Evolutionary conservation across 2,888 invertebrate genomes (phyloP), one percentile per base, ranked within the genome.

Genomic region (Andrena bucephala): DNA sequence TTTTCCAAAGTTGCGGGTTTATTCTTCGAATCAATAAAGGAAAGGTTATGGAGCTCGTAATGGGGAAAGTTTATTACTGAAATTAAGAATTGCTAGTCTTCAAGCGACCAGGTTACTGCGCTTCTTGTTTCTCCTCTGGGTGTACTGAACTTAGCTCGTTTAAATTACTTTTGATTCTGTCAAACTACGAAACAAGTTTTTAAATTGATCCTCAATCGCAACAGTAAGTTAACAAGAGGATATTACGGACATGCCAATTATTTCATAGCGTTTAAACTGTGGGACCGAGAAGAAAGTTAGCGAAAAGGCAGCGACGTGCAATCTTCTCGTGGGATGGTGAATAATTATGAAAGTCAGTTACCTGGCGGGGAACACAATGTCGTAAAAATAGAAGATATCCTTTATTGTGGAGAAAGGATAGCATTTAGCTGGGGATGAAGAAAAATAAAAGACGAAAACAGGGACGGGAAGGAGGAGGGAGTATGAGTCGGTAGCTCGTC

Each of bases 21-120:
- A 70, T 73, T 80, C 81, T 81, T 87, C 89, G 87, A 88, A 90
- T 89, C 87, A 85, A 85, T 89, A 85, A 90, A 90, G 27, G 33
- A 7, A 27, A 42, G 42, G 36, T 70, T 36, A 29, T 42, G n/a
- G 36, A 57, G 27, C 59, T 36, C 69, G 69, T 59, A 59, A 59
- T 59, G 59, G 36, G 59, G n/a, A 42, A 29, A 70, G 10, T 70
- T 70, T 70, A 70, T 42, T 42, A 42, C 27, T n/a, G 69, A 13
- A 59, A 59, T 70, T 70, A 59, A 70, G 59, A 27, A 59, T 57
- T 29, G 57, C 59, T 6, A n/a, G 7, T 42, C 29, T 59, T 33
- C 16, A 10, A 42, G 8, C 13, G 24, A 10, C 31, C 8, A 7
- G n/a, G 24, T n/a, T 20, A 52, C n/a, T 8, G n/a, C 42, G 42